Percentiles rank a stretch among this genome's conserved stretches.
Evolutionary conservation across 1,140 invertebrate species (phyloP).

Genomic region (Polyergus mexicanus): DNA sequence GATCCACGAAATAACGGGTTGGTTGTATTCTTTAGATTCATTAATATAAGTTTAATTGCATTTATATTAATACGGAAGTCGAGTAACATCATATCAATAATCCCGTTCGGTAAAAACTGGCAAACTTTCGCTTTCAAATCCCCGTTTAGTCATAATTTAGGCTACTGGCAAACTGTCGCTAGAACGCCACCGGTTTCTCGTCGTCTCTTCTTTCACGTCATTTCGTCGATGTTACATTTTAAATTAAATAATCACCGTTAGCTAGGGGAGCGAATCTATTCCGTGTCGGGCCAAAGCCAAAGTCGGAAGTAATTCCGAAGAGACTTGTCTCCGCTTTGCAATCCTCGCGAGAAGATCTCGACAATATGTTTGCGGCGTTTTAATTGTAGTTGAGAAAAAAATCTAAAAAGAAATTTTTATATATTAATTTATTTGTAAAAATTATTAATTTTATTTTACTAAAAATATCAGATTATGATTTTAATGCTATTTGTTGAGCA

Average conservation of each 20-base stretch:
- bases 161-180: constrained; percentile 15
- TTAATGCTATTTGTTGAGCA: not conserved
- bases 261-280: constrained; percentile 4
- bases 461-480: not conserved
- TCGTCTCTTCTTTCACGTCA: constrained; percentile 35
- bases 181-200: not conserved
- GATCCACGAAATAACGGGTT: not conserved
- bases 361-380: not conserved
- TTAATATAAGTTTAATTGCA: not conserved
- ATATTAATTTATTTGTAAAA: not conserved
- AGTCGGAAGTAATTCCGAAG: not conserved
- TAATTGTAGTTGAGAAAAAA: constrained; percentile 15
- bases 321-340: not conserved
- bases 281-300: not conserved
- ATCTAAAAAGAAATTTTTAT: not conserved
- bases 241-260: constrained; percentile 30
- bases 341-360: not conserved
- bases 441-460: not conserved
- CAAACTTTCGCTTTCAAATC: constrained; percentile 21
- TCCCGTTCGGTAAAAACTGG: not conserved
- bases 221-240: constrained; percentile 23
- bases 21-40: not conserved
- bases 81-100: not conserved
- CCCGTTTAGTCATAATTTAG: constrained; percentile 32
- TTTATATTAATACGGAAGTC: not conserved